Evolutionary conservation across 2,113 vertebrate species (phyloP), one percentile per base, ranked within the genome.

Genomic region (Pseudorectes ferrugineus): DNA sequence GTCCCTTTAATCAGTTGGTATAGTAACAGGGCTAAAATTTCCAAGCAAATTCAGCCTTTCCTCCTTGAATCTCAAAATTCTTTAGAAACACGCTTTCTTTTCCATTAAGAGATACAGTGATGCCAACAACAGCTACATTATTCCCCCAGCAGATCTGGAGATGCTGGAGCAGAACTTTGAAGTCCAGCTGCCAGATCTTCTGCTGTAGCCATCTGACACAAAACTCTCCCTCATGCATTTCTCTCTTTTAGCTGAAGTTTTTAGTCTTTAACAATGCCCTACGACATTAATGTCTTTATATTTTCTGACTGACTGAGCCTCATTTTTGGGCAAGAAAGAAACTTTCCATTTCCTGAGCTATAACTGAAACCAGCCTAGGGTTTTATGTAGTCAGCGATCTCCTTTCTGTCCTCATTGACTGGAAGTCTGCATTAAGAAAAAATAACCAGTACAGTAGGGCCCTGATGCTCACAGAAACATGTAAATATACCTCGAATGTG

Each of bases 401-500:
- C 65, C 89, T 40, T 81, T 96, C 67, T 72, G 45, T 52, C 58
- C 84, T 95, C 83, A 55, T 6, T 95, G 68, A 92, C 67, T 85
- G 40, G 28, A 85, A 94, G 49, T 28, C 51, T 91, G 81, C 31
- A 82, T 77, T 94, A 74, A 77, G 78, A 93, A 96, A 92, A 94
- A 85, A 52, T 36, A 94, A 49, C 57, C 31, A 67, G 25, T 67
- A 73, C 59, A 89, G 43, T 70, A 91, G 61, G 78, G 70, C 58
- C 43, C 74, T 55, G 54, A 92, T 94, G 57, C 68, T 94, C 92
- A 89, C 63, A 97, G 62, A 79, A 33, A 89, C 88, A 96, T 97
- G 97, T 82, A 96, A 89, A 97, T 86, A 85, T 77, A 71, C 71
- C 68, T 83, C 33, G 49, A 87, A 96, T 70, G 77, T 79, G 74